Evolutionary conservation across 2,888 invertebrate genomes (phyloP).

Genomic region (Pteria penguin): DNA sequence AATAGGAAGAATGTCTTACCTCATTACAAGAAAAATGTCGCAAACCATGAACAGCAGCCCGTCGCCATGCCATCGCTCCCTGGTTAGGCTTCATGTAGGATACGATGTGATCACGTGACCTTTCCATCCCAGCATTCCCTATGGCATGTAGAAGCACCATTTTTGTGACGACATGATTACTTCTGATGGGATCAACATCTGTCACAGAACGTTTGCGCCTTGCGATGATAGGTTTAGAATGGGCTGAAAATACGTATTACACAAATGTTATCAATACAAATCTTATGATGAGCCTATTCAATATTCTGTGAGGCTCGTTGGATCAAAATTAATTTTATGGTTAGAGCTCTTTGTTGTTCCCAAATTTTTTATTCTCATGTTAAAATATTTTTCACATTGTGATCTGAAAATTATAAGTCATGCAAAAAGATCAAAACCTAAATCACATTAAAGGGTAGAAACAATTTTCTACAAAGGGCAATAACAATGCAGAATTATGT

Average conservation of each 20-base stretch:
- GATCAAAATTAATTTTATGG: not conserved
- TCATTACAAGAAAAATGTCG: conserved; percentile 60
- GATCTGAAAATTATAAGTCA: too few relatives aligned
- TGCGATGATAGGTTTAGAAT: conserved; percentile 15
- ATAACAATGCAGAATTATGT: too few relatives aligned
- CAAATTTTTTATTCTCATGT: too few relatives aligned
- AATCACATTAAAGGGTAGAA: too few relatives aligned
- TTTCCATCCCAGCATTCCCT: conserved; percentile 61
- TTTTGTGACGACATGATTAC: conserved; percentile 57
- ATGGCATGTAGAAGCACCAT: conserved; percentile 60
- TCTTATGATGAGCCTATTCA: not conserved
- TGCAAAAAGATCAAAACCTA: too few relatives aligned
- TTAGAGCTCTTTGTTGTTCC: too few relatives aligned
- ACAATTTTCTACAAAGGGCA: too few relatives aligned
- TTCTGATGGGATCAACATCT: conserved; percentile 29
- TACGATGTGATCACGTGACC: conserved; percentile 54
- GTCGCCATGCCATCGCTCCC: conserved; percentile 56
- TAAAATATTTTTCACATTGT: too few relatives aligned
- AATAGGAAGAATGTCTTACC: too few relatives aligned
- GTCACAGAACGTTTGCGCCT: conserved; percentile 43
- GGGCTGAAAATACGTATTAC: not conserved
- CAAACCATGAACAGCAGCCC: conserved; percentile 59
- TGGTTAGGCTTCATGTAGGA: conserved; percentile 58
- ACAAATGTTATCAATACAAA: not conserved
- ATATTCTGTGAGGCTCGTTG: too few relatives aligned